phyloP scores from a whole-genome alignment of 2,888 invertebrate species.

The Cheilosia vulpina region DNA sequence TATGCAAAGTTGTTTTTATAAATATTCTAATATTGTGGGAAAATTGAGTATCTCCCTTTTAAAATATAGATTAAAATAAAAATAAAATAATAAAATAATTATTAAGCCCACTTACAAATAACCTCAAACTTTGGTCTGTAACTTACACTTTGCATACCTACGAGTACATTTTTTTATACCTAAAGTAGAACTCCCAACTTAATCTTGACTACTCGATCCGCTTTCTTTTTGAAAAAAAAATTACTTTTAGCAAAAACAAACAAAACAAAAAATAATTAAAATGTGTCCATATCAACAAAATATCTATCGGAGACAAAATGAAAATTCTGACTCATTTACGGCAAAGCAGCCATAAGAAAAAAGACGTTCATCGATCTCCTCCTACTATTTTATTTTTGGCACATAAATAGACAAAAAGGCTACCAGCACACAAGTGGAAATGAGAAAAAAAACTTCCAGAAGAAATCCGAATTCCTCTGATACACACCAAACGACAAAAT shows the following conservation, averaged over 20 bases:
- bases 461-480: conserved; percentile 28
- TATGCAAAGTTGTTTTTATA: too few species aligned
- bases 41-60: too few species aligned
- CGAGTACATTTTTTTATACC: not conserved
- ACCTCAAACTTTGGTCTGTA: not conserved
- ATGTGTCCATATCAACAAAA: not conserved
- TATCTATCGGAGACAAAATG: not conserved
- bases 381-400: conserved; percentile 31
- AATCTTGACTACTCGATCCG: not conserved
- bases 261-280: not conserved
- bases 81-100: too few species aligned
- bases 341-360: not conserved
- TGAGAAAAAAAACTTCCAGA: conserved; percentile 31
- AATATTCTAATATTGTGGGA: too few species aligned
- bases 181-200: not conserved
- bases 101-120: not conserved
- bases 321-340: conserved; percentile 48
- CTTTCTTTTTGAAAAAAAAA: conserved; percentile 25
- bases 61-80: not conserved
- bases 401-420: conserved; percentile 55
- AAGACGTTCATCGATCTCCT: conserved; percentile 7
- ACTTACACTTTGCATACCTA: not conserved
- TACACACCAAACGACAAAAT: conserved; percentile 7
- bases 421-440: conserved; percentile 12
- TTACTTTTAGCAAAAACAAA: conserved; percentile 1